Percentiles rank a stretch among this genome's conserved stretches.
These are phyloP conservation scores for Brachypterus glaber DNA, from an alignment of 2,888 invertebrate species.

Conservation along the genomic window DNA sequence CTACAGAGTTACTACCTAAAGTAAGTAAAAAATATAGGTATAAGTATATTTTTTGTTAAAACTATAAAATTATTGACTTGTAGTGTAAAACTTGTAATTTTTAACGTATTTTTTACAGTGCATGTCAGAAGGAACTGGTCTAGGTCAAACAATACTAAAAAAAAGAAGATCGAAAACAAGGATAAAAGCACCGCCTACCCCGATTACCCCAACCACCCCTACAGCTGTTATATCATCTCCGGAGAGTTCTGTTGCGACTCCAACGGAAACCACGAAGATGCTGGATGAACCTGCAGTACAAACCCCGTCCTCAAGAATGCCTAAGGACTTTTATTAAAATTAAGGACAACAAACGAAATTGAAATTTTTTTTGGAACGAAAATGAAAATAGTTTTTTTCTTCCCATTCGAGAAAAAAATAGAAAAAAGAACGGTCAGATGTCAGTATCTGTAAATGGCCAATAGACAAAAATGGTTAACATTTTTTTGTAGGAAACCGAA, in stretches of 20 bases:
- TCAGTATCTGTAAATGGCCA: too few species aligned
- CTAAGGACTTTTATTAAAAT: conserved; percentile 42
- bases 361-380: conserved; percentile 5
- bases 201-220: conserved; percentile 25
- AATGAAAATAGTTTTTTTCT: too few species aligned
- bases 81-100: too few species aligned
- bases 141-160: conserved; percentile 39
- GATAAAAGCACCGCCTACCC: conserved; percentile 35
- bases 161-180: conserved; percentile 41
- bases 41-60: too few species aligned
- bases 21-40: too few species aligned
- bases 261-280: conserved; percentile 49
- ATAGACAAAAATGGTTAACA: too few species aligned
- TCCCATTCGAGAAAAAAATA: too few species aligned
- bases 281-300: conserved; percentile 37
- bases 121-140: conserved; percentile 33
- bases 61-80: too few species aligned
- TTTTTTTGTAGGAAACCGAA: too few species aligned
- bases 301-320: conserved; percentile 40
- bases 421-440: too few species aligned
- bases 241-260: conserved; percentile 42
- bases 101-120: too few species aligned
- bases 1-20: conserved; percentile 33
- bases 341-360: too few species aligned
- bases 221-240: conserved; percentile 35